Evolutionary conservation across 2,113 vertebrate species (phyloP).

Genomic region (Empidonax traillii): DNA sequence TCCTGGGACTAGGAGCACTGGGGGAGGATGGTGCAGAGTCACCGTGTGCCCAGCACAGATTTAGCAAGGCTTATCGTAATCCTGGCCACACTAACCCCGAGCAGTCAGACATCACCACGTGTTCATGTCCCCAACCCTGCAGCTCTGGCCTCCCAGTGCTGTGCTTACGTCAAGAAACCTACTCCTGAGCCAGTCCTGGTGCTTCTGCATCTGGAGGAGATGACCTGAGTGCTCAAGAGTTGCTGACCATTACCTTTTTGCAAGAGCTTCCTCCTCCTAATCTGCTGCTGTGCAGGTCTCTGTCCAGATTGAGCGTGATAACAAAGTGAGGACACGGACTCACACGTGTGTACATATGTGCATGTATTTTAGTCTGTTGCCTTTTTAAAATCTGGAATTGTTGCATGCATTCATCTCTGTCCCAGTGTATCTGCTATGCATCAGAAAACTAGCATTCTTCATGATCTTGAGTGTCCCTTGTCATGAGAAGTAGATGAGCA

Average conservation of each 20-base stretch:
- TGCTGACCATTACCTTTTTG: background rate
- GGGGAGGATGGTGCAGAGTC: background rate
- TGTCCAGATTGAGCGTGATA: accelerated
- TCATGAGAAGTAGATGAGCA: background rate
- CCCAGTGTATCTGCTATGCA: background rate
- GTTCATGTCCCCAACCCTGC: accelerated
- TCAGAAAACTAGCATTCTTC: background rate
- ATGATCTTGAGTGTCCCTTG: background rate
- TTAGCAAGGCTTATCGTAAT: slow-evolving; percentile 8
- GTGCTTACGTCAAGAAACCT: background rate
- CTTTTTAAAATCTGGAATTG: background rate
- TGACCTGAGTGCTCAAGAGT: background rate
- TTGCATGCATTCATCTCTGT: background rate
- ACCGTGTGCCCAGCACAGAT: background rate
- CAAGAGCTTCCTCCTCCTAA: background rate
- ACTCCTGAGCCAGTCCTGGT: background rate
- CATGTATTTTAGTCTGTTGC: background rate
- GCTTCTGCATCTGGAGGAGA: background rate
- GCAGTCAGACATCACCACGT: background rate
- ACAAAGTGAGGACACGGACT: background rate
- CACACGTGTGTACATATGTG: background rate
- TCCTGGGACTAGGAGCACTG: background rate
- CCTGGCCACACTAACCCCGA: background rate
- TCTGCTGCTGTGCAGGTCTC: background rate
- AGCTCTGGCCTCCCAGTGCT: background rate